Evolutionary conservation across 2,113 vertebrate genomes (phyloP).

Genomic region (Urocolius indicus): DNA sequence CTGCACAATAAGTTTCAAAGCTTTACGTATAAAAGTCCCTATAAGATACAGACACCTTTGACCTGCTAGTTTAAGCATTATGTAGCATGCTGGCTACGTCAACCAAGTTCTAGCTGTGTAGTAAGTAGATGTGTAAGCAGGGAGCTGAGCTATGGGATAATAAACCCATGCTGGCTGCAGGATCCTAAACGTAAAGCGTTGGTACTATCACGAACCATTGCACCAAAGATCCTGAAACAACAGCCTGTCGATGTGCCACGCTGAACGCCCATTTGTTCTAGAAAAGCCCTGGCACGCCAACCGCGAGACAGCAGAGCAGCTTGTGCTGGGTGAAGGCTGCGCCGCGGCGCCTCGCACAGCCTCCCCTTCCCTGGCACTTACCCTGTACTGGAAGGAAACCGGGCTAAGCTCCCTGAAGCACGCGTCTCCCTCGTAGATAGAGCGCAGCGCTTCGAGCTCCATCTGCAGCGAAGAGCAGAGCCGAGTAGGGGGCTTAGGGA

Average conservation of each 20-base stretch:
- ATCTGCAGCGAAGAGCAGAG: slow-evolving; percentile 81
- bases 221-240: not conserved
- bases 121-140: accelerated
- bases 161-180: accelerated
- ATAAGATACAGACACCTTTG: not conserved
- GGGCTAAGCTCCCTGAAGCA: slow-evolving; percentile 93
- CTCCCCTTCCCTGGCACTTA: slow-evolving; percentile 70
- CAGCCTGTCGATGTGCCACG: accelerated
- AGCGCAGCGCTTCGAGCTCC: slow-evolving; percentile 95
- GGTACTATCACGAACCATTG: not conserved
- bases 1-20: not conserved
- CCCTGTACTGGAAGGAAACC: slow-evolving; percentile 93
- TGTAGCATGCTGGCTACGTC: not conserved
- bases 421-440: slow-evolving; percentile 95
- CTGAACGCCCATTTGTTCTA: accelerated
- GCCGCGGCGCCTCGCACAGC: not conserved
- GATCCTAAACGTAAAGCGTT: accelerated
- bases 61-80: not conserved
- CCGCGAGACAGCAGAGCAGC: not conserved
- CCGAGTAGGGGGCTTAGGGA: not conserved
- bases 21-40: not conserved
- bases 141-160: not conserved
- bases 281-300: accelerated
- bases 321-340: not conserved
- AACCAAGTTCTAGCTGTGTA: accelerated